Evolutionary conservation across 2,113 vertebrate genomes (phyloP).

Genomic region (Aramus guarauna): DNA sequence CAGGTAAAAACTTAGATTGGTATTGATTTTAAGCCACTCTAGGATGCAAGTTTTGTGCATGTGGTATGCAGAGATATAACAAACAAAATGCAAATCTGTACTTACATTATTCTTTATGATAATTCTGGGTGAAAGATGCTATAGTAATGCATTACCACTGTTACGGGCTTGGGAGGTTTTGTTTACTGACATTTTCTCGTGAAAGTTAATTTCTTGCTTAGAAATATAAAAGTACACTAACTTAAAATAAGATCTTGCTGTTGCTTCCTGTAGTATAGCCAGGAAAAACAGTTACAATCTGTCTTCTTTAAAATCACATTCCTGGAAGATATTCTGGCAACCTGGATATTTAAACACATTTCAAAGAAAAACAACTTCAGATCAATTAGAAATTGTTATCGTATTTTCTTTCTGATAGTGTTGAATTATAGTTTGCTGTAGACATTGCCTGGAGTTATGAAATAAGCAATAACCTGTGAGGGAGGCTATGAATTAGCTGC

Average conservation of each 20-base stretch:
- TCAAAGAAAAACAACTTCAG: slow-evolving; percentile 76
- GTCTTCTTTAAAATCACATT: slow-evolving; percentile 80
- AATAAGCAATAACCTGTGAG: not conserved
- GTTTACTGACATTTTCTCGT: slow-evolving; percentile 72
- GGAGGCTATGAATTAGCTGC: not conserved
- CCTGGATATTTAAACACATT: slow-evolving; percentile 79
- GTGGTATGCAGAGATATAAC: not conserved
- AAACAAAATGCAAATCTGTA: slow-evolving; percentile 62
- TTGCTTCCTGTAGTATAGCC: slow-evolving; percentile 84
- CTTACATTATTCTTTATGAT: slow-evolving; percentile 33
- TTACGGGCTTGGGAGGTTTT: slow-evolving; percentile 44
- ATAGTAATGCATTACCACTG: slow-evolving; percentile 27
- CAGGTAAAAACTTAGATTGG: not conserved
- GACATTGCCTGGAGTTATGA: not conserved
- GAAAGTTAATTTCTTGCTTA: slow-evolving; percentile 78
- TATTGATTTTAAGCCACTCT: not conserved
- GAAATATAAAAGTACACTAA: slow-evolving; percentile 77
- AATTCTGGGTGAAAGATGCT: slow-evolving; percentile 30
- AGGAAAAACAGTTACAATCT: slow-evolving; percentile 85
- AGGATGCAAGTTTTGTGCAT: not conserved
- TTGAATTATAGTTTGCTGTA: not conserved
- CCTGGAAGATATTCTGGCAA: slow-evolving; percentile 81
- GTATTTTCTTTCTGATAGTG: slow-evolving; percentile 50
- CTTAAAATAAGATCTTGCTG: slow-evolving; percentile 80
- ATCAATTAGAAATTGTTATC: slow-evolving; percentile 71